These are phyloP conservation scores for Cabera pusaria DNA, from an alignment of 2,888 invertebrate species.

Conservation along the genomic window DNA sequence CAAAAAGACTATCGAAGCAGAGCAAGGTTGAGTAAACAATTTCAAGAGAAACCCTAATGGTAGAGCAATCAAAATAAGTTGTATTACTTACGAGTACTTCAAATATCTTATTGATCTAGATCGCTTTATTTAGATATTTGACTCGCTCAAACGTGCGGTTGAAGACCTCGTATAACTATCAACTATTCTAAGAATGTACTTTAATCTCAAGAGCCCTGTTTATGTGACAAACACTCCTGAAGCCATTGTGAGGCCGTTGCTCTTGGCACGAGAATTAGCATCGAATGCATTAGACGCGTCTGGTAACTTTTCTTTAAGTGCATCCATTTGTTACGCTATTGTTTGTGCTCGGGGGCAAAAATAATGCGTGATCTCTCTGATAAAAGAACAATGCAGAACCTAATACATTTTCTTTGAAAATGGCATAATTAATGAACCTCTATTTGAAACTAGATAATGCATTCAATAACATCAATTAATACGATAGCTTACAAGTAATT, in stretches of 20 bases:
- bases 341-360: not conserved
- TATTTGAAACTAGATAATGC: too few species aligned
- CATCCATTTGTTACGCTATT: not conserved
- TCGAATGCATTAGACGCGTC: constrained; percentile 26
- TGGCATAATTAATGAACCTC: too few species aligned
- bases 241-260: constrained; percentile 29
- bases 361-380: not conserved
- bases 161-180: constrained; percentile 1
- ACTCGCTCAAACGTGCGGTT: not conserved
- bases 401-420: too few species aligned
- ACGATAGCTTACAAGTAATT: too few species aligned
- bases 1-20: too few species aligned
- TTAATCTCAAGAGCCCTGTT: constrained; percentile 26
- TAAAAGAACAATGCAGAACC: not conserved
- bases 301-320: not conserved
- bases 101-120: too few species aligned
- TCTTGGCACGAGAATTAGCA: constrained; percentile 31
- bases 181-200: not conserved
- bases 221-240: constrained; percentile 24
- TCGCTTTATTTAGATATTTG: too few species aligned
- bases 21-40: too few species aligned
- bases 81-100: too few species aligned
- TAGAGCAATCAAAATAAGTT: too few species aligned
- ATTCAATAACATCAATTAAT: too few species aligned
- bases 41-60: too few species aligned